phyloP scores from a whole-genome alignment of 1,140 invertebrate genomes.

The Drosophila busckii region DNA sequence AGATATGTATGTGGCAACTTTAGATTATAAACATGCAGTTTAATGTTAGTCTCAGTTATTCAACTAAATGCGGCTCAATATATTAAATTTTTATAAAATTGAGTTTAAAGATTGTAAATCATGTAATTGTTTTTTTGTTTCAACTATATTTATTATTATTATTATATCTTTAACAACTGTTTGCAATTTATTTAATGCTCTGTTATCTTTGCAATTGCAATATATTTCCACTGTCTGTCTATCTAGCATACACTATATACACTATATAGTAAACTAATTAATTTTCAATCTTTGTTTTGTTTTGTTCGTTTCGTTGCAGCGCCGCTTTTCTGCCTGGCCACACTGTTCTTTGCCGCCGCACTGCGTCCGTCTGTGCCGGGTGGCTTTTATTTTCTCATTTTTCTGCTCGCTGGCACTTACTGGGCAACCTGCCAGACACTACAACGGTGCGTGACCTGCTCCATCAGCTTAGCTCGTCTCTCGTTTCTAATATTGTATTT shows the following conservation, averaged over 20 bases:
- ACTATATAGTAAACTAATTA: not conserved
- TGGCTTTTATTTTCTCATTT: constrained; percentile 91
- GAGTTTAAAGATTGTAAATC: no score
- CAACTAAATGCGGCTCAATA: no score
- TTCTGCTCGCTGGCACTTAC: constrained; percentile 91
- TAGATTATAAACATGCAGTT: not conserved
- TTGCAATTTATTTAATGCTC: no score
- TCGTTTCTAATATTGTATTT: constrained; percentile 16
- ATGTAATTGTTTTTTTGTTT: no score
- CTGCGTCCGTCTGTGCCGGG: constrained; percentile 88
- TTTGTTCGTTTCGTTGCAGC: no score
- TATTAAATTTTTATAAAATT: no score
- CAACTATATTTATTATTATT: no score
- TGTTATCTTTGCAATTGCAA: no score
- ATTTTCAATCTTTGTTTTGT: not conserved
- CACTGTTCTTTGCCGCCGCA: constrained; percentile 88
- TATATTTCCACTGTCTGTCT: no score
- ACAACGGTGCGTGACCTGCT: constrained; percentile 74
- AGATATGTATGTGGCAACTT: constrained; percentile 51
- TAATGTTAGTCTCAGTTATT: no score
- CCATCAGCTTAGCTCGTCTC: constrained; percentile 14
- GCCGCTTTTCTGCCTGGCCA: constrained; percentile 85
- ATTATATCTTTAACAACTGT: no score
- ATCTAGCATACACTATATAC: not conserved
- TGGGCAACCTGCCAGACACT: constrained; percentile 91